phyloP scores from a whole-genome alignment of 2,113 vertebrate genomes.

The Gasterosteus aculeatus region DNA sequence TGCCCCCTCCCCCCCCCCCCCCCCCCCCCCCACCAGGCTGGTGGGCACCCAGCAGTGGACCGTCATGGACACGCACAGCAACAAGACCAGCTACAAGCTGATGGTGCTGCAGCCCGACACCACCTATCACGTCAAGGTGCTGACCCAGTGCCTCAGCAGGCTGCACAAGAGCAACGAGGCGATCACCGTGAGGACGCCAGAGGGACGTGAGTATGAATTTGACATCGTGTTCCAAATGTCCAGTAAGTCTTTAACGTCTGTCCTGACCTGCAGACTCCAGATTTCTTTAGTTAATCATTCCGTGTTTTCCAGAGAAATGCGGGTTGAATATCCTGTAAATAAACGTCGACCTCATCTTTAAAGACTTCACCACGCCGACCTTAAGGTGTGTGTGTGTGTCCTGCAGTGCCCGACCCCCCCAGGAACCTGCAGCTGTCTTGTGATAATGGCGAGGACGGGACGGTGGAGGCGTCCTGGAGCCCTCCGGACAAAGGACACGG shows the following conservation, averaged over 20 bases:
- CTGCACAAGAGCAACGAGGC: slow-evolving; percentile 91
- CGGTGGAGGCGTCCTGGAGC: slow-evolving; percentile 85
- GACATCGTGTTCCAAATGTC: too few relatives aligned
- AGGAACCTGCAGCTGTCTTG: slow-evolving; percentile 88
- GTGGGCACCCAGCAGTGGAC: slow-evolving; percentile 91
- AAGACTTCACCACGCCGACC: too few relatives aligned
- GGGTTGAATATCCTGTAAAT: too few relatives aligned
- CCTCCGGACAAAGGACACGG: slow-evolving; percentile 87
- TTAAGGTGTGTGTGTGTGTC: neutral
- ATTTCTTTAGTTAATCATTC: too few relatives aligned
- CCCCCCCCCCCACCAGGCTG: too few relatives aligned
- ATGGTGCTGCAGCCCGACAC: slow-evolving; percentile 91
- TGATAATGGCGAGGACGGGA: slow-evolving; percentile 84
- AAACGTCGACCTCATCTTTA: too few relatives aligned
- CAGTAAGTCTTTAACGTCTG: too few relatives aligned
- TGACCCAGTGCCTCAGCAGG: slow-evolving; percentile 92
- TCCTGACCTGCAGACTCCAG: too few relatives aligned
- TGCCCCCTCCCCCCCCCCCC: too few relatives aligned
- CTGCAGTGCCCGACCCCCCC: slow-evolving; percentile 90
- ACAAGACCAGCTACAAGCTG: slow-evolving; percentile 88
- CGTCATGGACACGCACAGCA: slow-evolving; percentile 91
- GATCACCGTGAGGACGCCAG: slow-evolving; percentile 89
- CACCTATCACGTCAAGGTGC: slow-evolving; percentile 94
- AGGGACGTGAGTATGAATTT: slow-evolving; percentile 87
- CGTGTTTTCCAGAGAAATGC: too few relatives aligned